Evolutionary conservation across 2,113 vertebrate species (phyloP).

Genomic region (Setophaga coronata): DNA sequence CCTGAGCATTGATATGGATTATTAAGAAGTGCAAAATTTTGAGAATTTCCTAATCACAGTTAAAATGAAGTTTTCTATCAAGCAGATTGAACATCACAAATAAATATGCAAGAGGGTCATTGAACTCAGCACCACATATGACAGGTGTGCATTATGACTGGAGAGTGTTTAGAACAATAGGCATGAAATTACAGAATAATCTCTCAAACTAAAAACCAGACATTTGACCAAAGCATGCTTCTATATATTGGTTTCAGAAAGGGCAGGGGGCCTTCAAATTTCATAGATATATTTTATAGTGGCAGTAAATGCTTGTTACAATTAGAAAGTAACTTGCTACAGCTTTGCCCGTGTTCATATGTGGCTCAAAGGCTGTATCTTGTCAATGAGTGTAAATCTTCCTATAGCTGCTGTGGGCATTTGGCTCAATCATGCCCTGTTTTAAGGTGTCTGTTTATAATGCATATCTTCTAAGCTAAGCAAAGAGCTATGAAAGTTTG

Average conservation of each 20-base stretch:
- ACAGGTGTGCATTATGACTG: rapidly evolving
- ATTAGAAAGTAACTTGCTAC: not conserved
- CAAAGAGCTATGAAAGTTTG: not conserved
- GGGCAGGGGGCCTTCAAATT: not conserved
- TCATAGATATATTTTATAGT: not conserved
- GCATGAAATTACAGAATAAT: not conserved
- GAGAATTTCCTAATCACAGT: not conserved
- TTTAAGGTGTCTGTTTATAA: not conserved
- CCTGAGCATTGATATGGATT: not conserved
- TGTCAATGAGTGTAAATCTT: not conserved
- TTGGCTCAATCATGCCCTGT: not conserved
- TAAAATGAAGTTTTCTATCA: not conserved
- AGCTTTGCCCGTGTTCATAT: not conserved
- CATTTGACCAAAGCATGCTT: not conserved
- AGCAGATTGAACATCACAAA: not conserved
- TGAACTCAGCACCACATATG: not conserved
- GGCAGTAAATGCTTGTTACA: not conserved
- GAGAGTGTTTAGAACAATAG: not conserved
- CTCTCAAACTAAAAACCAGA: not conserved
- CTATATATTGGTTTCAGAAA: not conserved
- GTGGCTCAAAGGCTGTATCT: not conserved
- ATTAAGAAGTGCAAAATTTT: not conserved
- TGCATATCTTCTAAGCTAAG: not conserved
- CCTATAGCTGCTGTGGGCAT: rapidly evolving
- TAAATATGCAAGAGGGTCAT: not conserved